Conservation (phyloP, 1,140 invertebrate genomes). For the Panulirus ornatus region DNA sequence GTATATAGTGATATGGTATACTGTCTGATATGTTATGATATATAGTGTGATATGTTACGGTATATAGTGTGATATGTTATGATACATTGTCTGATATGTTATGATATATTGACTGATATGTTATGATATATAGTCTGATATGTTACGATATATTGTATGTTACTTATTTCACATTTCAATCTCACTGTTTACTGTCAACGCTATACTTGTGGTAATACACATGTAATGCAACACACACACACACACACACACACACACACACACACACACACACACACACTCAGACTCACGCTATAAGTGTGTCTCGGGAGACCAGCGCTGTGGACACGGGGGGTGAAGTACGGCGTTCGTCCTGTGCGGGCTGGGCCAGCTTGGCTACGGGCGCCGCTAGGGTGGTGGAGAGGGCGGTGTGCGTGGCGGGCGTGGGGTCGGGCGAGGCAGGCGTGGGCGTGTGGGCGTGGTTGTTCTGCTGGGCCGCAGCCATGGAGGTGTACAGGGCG, state of each 20-base stretch:
- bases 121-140: not conserved
- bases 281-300: conserved; percentile 14
- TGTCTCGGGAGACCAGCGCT: not conserved
- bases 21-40: not conserved
- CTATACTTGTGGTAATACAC: not conserved
- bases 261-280: not conserved
- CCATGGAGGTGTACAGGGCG: conserved; percentile 68
- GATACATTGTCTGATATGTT: not conserved
- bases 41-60: not conserved
- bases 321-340: conserved; percentile 27
- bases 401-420: conserved; percentile 47
- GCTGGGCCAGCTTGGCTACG: conserved; percentile 56
- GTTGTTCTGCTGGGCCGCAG: conserved; percentile 57
- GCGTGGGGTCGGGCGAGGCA: conserved; percentile 48
- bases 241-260: conserved; percentile 32
- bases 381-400: conserved; percentile 57
- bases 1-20: not conserved
- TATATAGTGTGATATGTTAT: not conserved
- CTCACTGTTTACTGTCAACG: too few relatives aligned
- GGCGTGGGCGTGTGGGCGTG: conserved; percentile 55
- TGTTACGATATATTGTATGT: too few relatives aligned
- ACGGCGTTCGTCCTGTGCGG: conserved; percentile 41
- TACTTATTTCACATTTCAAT: too few relatives aligned
- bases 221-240: not conserved
- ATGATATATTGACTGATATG: not conserved